phyloP scores from a whole-genome alignment of 2,113 vertebrate species.

The Dromaius novaehollandiae region DNA sequence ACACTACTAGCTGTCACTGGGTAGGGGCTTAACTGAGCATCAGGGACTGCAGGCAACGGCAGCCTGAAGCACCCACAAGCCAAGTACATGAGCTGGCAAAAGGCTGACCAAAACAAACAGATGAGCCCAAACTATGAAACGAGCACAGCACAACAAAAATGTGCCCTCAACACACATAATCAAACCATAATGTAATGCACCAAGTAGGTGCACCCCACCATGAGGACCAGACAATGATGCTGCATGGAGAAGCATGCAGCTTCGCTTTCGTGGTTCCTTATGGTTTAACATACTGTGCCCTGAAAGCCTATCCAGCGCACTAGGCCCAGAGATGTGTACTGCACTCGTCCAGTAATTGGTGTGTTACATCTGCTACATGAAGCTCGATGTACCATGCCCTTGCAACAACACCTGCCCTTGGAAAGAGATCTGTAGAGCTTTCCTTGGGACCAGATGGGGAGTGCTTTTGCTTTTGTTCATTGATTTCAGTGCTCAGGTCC shows the following conservation, averaged over 20 bases:
- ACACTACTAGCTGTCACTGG: not conserved
- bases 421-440: not conserved
- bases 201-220: accelerated
- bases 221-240: not conserved
- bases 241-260: accelerated
- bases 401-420: not conserved
- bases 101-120: not conserved
- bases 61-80: not conserved
- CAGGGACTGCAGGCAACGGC: not conserved
- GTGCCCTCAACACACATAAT: not conserved
- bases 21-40: not conserved
- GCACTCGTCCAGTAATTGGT: not conserved
- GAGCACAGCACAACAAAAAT: not conserved
- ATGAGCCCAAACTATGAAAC: not conserved
- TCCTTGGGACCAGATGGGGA: not conserved
- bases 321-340: not conserved
- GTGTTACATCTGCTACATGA: not conserved
- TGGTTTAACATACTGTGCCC: not conserved
- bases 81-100: not conserved
- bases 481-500: not conserved
- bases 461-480: not conserved
- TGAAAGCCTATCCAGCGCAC: not conserved
- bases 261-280: not conserved
- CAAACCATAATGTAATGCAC: accelerated
- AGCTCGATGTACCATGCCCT: not conserved